Evolutionary conservation across 2,113 vertebrate genomes (phyloP), one percentile per base, ranked within the genome.

Genomic region (Erpornis zantholeuca): DNA sequence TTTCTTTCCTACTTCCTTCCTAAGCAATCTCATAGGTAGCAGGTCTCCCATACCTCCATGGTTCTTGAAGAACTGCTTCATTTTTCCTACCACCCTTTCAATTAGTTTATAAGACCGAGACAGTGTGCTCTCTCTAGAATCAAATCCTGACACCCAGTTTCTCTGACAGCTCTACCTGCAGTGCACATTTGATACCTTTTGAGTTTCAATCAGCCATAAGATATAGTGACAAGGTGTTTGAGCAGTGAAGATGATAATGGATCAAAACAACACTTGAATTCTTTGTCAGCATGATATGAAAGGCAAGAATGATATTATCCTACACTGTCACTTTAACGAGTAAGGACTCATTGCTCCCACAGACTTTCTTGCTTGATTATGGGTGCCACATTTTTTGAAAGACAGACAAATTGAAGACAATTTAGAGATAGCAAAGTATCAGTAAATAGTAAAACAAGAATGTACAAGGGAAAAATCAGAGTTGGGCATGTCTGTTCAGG

Each of bases 401-500:
- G 92, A 86, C 52, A 73, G 71, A 59, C 28, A 90, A 88, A 96
- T 60, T 79, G 70, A 87, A 86, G 81, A 68, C 60, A 86, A 81
- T 71, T 45, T 68, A 88, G 65, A 90, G 28, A 81, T 31, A 90
- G 42, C 10, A 71, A 96, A 94, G 25, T 52, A 66, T 56, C 50
- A 44, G 64, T 66, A 96, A 92, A 94, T 49, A 66, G 15, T 82
- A 49, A 88, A 96, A 92, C 59, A 83, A 80, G 22, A 92, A 56
- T 5, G 10, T 77, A 82, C 20, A 80, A 71, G 47, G 27, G 6
- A 66, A 75, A 93, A 66, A 56, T 22, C 71, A 86, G 71, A 82
- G 47, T 11, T 71, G 36, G 25, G 36, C 38, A 85, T 70, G 45
- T 85, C 59, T 2, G 2, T 42, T 65, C 50, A 91, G 60, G 70